A percentile compares a stretch with the other conserved stretches of the same genome.
phyloP scores from a whole-genome alignment of 2,888 invertebrate genomes.

The Hirtodrosophila duncani region DNA sequence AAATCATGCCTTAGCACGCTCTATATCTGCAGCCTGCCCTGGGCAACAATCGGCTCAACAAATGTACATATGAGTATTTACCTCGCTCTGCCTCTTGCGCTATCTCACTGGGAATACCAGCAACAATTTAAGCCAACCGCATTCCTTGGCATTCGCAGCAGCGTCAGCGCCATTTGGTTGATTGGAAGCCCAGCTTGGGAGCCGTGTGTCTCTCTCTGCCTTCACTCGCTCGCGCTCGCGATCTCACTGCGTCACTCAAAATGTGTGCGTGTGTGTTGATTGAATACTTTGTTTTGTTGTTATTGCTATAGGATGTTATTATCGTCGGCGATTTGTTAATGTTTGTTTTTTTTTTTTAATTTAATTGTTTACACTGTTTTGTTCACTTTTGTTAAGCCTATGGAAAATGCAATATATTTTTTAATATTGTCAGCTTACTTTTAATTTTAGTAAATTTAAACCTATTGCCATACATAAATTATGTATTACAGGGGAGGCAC shows the following conservation, averaged over 20 bases:
- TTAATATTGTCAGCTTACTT: too few species aligned
- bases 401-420: constrained; percentile 3
- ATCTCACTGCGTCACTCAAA: too few species aligned
- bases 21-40: too few species aligned
- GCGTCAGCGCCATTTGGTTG: constrained; percentile 45
- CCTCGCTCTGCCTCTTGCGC: constrained; percentile 14
- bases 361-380: constrained; percentile 4
- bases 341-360: constrained; percentile 7
- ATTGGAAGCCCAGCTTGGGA: constrained; percentile 25
- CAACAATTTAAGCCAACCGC: constrained; percentile 48
- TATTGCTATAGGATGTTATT: too few species aligned
- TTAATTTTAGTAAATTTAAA: not conserved
- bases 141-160: constrained; percentile 54
- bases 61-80: constrained; percentile 2
- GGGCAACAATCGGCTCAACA: not conserved
- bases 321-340: too few species aligned
- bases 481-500: too few species aligned
- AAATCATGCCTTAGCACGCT: too few species aligned
- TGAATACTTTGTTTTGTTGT: constrained; percentile 21
- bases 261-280: not conserved
- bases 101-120: constrained; percentile 36
- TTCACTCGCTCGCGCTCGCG: not conserved
- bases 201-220: too few species aligned
- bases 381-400: too few species aligned
- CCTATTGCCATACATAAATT: not conserved